Evolutionary conservation across 2,113 vertebrate species (phyloP).

Genomic region (Anoura caudifer): DNA sequence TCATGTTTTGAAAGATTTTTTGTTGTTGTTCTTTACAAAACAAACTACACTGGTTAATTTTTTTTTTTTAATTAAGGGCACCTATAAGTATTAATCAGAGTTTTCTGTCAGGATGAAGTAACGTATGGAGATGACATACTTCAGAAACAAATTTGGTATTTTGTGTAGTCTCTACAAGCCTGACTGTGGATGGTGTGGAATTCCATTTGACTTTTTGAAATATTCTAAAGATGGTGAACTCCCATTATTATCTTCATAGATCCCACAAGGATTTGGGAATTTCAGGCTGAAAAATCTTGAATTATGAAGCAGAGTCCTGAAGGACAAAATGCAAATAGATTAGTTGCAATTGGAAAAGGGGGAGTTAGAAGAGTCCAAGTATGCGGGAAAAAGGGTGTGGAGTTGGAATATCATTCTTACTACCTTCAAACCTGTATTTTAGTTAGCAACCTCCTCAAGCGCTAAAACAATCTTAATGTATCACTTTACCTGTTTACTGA

Average conservation of each 20-base stretch:
- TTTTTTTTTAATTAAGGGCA: neutral
- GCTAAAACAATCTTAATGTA: neutral
- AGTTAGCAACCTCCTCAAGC: neutral
- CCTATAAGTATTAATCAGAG: neutral
- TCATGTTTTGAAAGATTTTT: neutral
- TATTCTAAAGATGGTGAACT: neutral
- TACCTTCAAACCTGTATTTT: neutral
- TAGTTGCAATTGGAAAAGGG: neutral
- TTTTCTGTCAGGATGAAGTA: neutral
- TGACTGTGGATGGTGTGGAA: neutral
- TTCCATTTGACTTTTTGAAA: neutral
- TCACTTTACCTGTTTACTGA: neutral
- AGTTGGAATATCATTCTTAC: neutral
- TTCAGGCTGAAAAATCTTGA: neutral
- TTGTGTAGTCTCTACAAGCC: neutral
- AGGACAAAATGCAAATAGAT: neutral
- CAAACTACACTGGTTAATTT: neutral
- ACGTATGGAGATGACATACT: neutral
- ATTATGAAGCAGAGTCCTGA: neutral
- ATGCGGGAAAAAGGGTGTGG: neutral
- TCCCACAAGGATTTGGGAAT: neutral
- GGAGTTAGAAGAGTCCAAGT: neutral
- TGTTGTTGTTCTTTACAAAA: neutral
- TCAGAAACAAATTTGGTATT: neutral
- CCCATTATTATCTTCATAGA: neutral